These are phyloP conservation scores for Colletes collaris DNA, from an alignment of 2,888 invertebrate genomes.

Conservation along the genomic window DNA sequence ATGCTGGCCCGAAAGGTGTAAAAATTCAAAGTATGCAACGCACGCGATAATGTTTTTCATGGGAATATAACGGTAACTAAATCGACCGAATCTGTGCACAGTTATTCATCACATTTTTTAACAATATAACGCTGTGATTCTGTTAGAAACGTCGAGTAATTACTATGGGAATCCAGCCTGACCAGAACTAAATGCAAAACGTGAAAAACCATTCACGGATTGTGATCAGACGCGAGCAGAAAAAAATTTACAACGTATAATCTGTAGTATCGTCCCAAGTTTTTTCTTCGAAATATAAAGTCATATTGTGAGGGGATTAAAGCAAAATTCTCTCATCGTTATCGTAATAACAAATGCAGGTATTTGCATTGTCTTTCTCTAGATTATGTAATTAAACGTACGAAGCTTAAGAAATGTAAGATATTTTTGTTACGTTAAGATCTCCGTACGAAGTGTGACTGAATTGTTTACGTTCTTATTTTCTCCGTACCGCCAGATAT, in stretches of 20 bases:
- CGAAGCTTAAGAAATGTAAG: too few species aligned
- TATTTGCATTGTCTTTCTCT: too few species aligned
- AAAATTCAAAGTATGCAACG: not conserved
- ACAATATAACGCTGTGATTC: conserved; percentile 10
- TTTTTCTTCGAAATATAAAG: too few species aligned
- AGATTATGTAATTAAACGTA: too few species aligned
- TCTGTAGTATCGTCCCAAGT: too few species aligned
- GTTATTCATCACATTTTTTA: conserved; percentile 27
- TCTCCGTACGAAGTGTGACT: too few species aligned
- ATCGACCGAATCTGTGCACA: conserved; percentile 26
- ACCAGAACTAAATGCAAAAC: conserved; percentile 36
- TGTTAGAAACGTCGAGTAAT: conserved; percentile 22
- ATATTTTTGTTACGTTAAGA: too few species aligned
- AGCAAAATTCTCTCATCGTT: too few species aligned
- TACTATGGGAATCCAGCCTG: conserved; percentile 27
- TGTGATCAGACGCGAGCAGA: not conserved
- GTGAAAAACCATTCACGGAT: conserved; percentile 13
- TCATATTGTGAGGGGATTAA: too few species aligned
- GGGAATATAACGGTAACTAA: conserved; percentile 33
- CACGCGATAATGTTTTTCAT: not conserved
- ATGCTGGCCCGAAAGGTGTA: not conserved
- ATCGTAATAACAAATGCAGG: too few species aligned
- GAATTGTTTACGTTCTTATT: too few species aligned
- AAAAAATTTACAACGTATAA: not conserved
- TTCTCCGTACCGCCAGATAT: too few species aligned